Conservation (phyloP, 2,888 invertebrate genomes). For the Drosophila emarginata region DNA sequence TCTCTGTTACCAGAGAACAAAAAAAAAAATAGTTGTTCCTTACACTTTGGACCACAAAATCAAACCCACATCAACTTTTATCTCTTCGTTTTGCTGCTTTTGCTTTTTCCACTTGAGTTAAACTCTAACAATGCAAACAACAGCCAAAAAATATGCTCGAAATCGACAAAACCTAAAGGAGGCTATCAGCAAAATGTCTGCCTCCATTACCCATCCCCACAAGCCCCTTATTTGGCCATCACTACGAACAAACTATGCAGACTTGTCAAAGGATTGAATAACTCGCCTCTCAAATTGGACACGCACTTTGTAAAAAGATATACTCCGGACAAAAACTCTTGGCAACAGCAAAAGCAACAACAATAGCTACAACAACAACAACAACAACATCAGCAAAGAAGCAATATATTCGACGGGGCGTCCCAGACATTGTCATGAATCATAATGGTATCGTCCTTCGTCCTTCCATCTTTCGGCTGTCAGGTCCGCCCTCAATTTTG, state of each 20-base stretch:
- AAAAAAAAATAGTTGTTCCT: neutral
- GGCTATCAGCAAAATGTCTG: constrained; percentile 28
- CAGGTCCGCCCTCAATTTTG: constrained; percentile 28
- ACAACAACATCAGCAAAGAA: constrained; percentile 18
- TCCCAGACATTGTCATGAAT: constrained; percentile 69
- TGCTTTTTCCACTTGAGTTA: constrained; percentile 8
- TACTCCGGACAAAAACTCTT: constrained; percentile 19
- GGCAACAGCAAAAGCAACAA: constrained; percentile 54
- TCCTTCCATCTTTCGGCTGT: constrained; percentile 12
- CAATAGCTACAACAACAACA: constrained; percentile 57
- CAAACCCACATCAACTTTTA: constrained; percentile 14
- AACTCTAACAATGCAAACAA: constrained; percentile 28
- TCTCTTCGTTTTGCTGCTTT: neutral
- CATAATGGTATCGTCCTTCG: constrained; percentile 53
- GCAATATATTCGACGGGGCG: constrained; percentile 29
- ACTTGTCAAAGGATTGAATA: constrained; percentile 69
- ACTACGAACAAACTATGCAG: constrained; percentile 51
- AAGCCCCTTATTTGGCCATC: constrained; percentile 24
- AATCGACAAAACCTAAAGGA: constrained; percentile 36
- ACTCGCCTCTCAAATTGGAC: constrained; percentile 71
- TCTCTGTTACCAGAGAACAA: too few species aligned
- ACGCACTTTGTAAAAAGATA: constrained; percentile 68
- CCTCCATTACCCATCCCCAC: constrained; percentile 18
- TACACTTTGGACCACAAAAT: constrained; percentile 1
- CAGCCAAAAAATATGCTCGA: constrained; percentile 44